phyloP scores from a whole-genome alignment of 2,888 invertebrate genomes.

The Erpobdella octoculata region DNA sequence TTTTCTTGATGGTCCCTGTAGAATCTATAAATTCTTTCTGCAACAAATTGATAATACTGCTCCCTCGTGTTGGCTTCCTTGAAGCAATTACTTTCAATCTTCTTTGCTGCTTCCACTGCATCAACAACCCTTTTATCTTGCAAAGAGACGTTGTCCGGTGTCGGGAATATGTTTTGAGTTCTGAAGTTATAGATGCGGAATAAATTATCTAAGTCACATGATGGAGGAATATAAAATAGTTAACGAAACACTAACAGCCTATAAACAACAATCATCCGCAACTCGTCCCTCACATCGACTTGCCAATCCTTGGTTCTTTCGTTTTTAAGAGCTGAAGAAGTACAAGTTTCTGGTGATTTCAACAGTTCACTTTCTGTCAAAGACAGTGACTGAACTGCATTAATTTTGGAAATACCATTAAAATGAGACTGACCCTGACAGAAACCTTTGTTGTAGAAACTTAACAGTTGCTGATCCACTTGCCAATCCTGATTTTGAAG shows the following conservation, averaged over 20 bases:
- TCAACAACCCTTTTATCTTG: constrained; percentile 94
- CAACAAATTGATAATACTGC: constrained; percentile 93
- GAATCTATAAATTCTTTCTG: constrained; percentile 98
- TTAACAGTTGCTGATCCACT: too few relatives aligned
- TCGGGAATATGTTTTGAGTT: constrained; percentile 98
- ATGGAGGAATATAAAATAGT: neutral
- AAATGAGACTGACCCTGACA: neutral
- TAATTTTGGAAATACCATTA: neutral
- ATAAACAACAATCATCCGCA: constrained; percentile 95
- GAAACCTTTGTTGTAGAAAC: too few relatives aligned
- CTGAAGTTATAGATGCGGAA: constrained; percentile 50
- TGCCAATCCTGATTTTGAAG: constrained; percentile 10
- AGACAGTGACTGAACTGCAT: neutral
- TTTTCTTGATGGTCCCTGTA: constrained; percentile 81
- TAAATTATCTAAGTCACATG: neutral
- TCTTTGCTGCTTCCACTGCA: constrained; percentile 85
- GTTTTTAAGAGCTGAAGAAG: neutral
- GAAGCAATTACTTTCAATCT: constrained; percentile 97
- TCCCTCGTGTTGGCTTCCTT: constrained; percentile 94
- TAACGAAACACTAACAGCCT: constrained; percentile 67
- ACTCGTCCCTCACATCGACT: constrained; percentile 81
- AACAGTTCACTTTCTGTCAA: neutral
- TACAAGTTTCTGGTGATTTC: neutral
- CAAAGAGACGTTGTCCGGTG: constrained; percentile 90
- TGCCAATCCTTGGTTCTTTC: constrained; percentile 79